Percentiles rank a stretch among this genome's conserved stretches.
These are phyloP conservation scores for Pangasius larnaudii DNA, from an alignment of 2,797 vertebrate species.

Conservation along the genomic window DNA sequence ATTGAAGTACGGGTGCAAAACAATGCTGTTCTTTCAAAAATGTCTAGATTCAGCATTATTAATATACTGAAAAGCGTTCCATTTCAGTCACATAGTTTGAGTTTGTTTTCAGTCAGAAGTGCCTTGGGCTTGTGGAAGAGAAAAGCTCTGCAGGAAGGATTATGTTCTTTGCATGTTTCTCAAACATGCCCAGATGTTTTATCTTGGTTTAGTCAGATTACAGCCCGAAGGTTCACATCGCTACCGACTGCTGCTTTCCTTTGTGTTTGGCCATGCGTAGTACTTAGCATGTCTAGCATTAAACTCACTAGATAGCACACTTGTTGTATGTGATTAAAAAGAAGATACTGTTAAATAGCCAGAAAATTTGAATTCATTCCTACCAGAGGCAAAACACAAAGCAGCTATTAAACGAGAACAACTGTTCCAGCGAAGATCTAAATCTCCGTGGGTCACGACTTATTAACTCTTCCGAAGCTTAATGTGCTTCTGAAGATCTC, in stretches of 20 bases:
- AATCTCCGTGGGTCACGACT: neutral
- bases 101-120: neutral
- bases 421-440: neutral
- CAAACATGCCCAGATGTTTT: neutral
- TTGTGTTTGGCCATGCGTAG: neutral
- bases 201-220: neutral
- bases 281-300: neutral
- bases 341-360: neutral
- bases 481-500: neutral
- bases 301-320: neutral
- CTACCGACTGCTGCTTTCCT: neutral
- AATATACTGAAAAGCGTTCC: neutral
- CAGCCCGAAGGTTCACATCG: neutral
- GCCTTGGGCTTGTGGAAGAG: neutral
- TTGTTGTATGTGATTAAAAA: neutral
- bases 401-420: neutral
- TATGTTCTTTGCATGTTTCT: neutral
- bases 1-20: neutral
- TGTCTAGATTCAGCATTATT: no score
- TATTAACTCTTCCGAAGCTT: neutral
- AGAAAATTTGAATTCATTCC: neutral
- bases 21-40: neutral
- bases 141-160: conserved; percentile 1
- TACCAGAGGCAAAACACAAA: neutral
- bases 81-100: neutral